Conservation (phyloP, 2,113 vertebrate genomes). For the Athene noctua region DNA sequence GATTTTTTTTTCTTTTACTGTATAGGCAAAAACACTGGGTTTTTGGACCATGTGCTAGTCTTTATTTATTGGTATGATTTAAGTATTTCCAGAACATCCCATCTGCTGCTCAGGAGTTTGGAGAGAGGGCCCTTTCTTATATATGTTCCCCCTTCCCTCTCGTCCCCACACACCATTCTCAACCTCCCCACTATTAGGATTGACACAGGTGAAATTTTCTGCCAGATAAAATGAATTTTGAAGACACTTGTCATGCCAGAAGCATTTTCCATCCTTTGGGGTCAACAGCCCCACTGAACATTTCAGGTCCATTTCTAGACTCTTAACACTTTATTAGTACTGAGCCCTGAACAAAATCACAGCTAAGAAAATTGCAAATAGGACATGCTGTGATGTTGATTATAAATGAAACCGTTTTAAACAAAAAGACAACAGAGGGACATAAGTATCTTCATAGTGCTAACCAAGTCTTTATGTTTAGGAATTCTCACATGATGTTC, state of each 20-base stretch:
- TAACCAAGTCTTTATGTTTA: not conserved
- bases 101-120: not conserved
- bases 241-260: not conserved
- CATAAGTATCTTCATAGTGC: not conserved
- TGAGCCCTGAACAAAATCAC: not conserved
- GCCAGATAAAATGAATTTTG: not conserved
- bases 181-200: not conserved
- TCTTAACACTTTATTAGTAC: not conserved
- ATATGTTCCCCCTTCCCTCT: not conserved
- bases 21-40: constrained; percentile 2
- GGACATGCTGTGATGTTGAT: not conserved
- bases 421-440: not conserved
- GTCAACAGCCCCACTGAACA: not conserved
- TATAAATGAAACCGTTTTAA: not conserved
- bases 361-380: not conserved
- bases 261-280: not conserved
- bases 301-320: not conserved
- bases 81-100: constrained; percentile 23
- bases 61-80: constrained; percentile 34
- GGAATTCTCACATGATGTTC: not conserved
- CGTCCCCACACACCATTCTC: not conserved
- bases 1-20: not conserved
- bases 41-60: not conserved
- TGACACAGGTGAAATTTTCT: not conserved
- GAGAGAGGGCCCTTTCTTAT: not conserved